Percentiles rank a stretch among this genome's conserved stretches.
Conservation (phyloP, 2,888 invertebrate species). For the Allophyes oxyacanthae region DNA sequence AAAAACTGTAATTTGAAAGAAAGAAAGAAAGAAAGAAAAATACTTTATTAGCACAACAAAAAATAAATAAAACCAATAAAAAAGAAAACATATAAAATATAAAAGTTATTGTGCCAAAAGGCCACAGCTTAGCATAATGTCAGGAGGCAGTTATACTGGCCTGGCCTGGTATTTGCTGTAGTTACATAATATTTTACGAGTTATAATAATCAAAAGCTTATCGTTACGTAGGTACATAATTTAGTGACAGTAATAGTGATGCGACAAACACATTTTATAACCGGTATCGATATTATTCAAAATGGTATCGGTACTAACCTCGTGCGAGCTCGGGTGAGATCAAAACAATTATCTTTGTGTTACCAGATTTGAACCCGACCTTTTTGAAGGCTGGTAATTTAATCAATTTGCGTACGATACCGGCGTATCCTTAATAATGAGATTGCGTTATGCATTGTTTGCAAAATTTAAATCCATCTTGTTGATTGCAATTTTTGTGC, state of each 20-base stretch:
- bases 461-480: slow-evolving; percentile 51
- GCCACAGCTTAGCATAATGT: too few species aligned
- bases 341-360: slow-evolving; percentile 85
- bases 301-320: slow-evolving; percentile 38
- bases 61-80: too few species aligned
- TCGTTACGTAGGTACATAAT: slow-evolving; percentile 24
- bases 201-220: slow-evolving; percentile 16
- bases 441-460: slow-evolving; percentile 62
- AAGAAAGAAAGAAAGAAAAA: too few species aligned
- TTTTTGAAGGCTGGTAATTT: slow-evolving; percentile 73
- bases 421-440: slow-evolving; percentile 61
- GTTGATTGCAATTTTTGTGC: slow-evolving; percentile 35
- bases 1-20: slow-evolving; percentile 22
- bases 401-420: slow-evolving; percentile 82
- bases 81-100: too few species aligned
- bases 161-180: too few species aligned
- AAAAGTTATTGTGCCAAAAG: too few species aligned
- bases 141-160: too few species aligned
- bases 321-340: slow-evolving; percentile 70
- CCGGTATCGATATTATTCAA: slow-evolving; percentile 50
- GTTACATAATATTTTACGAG: slow-evolving; percentile 17
- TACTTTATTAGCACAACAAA: too few species aligned
- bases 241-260: slow-evolving; percentile 49
- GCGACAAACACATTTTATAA: slow-evolving; percentile 26
- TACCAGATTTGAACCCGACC: slow-evolving; percentile 76